Evolutionary conservation across 2,797 vertebrate genomes (phyloP), one percentile per base, ranked within the genome.

Genomic region (Enteromius argenteus): DNA sequence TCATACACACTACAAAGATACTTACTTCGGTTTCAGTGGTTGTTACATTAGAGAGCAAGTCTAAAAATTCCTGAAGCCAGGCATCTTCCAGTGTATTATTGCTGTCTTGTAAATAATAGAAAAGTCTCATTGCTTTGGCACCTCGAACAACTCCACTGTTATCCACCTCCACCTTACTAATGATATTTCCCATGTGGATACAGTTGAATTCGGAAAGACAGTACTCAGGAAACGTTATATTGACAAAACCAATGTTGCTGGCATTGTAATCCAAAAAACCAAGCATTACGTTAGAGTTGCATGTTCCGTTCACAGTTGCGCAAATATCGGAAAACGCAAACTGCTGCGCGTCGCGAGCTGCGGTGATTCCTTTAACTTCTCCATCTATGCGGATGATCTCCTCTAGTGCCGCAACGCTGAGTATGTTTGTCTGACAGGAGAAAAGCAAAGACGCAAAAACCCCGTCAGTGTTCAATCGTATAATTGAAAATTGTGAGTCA

Each of bases 261-360:
- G 90, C 84, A 35, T 88, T 75, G 8, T 27, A 44, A 13, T 17
- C 6, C 73, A 93, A 49, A 1, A 88, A 17, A 1, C 89, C 86
- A 53, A 97, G 88, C 68, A 97, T 83, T n/a, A 87, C 86, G 82
- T 93, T 96, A 14, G 92, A 77, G 58, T n/a, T 32, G 66, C 96
- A 97, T 23, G 0, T 1, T 39, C 69, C 66, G 19, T 5, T 21
- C 58, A n/a, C 39, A 69, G 32, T 86, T 7, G 94, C 94, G 78
- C 97, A 97, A 23, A 95, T 35, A 13, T 87, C 62, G 0, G 2
- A 2, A 86, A 95, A 97, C 4, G 5, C 5, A 80, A 90, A 73
- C 1, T n/a, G 19, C 19, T 84, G 68, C 7, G 89, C 75, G 3
- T 71, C 82, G 4, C 39, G 37, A 0, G 8, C 19, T 10, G 75